Evolutionary conservation across 37 sponge, comb jelly and placozoan species (phyloP), one percentile per base, ranked within the genome.

Genomic region (Haliclona indistincta): DNA sequence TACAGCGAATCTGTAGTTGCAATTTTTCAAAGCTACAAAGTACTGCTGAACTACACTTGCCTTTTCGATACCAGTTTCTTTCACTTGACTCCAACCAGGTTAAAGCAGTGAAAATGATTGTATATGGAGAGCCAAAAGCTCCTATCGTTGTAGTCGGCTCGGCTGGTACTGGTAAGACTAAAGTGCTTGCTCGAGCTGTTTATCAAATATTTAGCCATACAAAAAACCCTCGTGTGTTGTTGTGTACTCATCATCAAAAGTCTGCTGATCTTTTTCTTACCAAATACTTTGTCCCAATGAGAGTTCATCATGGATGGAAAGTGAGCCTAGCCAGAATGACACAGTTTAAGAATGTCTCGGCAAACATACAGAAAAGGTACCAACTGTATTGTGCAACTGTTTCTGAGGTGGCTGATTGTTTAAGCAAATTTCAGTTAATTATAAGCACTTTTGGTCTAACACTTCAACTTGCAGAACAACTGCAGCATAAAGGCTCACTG

Each of bases 121-220:
- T 78, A 0, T 40, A 20, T 10, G 35, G 58, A 11, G 43, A 38
- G 17, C 30, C 68, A 25, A 68, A 61, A 22, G 66, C 45, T 35
- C 69, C 84, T 25, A 15, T 85, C n/a, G 45, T 90, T 3, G 32
- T 84, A 5, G 61, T 77, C 53, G 91, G 91, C 23, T 77, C 91
- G 25, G 84, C 85, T 90, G 91, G 91, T 22, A 90, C 91, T 25
- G 86, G 90, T 65, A 82, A 83, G 43, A 83, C 84, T 19, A 55
- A 77, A 3, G 4, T 90, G 17, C 67, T 90, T 43, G 86, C 91
- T 33, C 30, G 75, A 28, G 91, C 91, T 42, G 78, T 81, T 36
- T 77, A 81, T 39, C 61, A 84, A 15, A 43, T 90, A 1, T 42
- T 90, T 6, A 39, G 29, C 40, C 22, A 74, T 33, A 15, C 23